These are phyloP conservation scores for Melieria crassipennis DNA, from an alignment of 2,888 invertebrate species.

Conservation along the genomic window DNA sequence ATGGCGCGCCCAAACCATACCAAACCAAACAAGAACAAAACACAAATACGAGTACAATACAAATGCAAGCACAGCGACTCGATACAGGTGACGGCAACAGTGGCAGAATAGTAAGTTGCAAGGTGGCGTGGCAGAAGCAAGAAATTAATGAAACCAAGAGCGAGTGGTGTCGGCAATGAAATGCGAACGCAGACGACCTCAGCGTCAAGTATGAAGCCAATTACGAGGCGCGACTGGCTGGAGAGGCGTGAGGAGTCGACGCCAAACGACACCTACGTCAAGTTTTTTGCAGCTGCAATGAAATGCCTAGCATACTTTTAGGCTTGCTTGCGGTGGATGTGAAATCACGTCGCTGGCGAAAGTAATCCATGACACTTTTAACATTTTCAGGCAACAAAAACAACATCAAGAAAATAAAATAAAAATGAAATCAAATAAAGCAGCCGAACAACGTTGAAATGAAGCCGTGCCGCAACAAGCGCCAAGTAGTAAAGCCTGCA, in stretches of 20 bases:
- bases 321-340: neutral
- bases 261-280: neutral
- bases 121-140: neutral
- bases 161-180: neutral
- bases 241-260: too few species aligned
- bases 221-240: neutral
- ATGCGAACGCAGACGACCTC: neutral
- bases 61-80: neutral
- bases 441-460: neutral
- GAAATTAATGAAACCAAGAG: conserved; percentile 1
- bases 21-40: neutral
- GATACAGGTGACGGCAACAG: neutral
- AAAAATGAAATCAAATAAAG: conserved; percentile 16
- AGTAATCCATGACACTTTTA: conserved; percentile 1
- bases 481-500: too few species aligned
- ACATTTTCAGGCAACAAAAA: neutral
- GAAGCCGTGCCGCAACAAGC: too few species aligned
- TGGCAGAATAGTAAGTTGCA: neutral
- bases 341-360: conserved; percentile 8
- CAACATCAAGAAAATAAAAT: conserved; percentile 19
- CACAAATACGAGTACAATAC: neutral
- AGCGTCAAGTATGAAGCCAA: conserved; percentile 10
- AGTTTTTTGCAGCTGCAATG: neutral
- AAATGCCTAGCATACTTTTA: conserved; percentile 14
- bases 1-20: neutral